Evolutionary conservation across 2,888 invertebrate genomes (phyloP), one percentile per base, ranked within the genome.

Genomic region (Andrena bucephala): DNA sequence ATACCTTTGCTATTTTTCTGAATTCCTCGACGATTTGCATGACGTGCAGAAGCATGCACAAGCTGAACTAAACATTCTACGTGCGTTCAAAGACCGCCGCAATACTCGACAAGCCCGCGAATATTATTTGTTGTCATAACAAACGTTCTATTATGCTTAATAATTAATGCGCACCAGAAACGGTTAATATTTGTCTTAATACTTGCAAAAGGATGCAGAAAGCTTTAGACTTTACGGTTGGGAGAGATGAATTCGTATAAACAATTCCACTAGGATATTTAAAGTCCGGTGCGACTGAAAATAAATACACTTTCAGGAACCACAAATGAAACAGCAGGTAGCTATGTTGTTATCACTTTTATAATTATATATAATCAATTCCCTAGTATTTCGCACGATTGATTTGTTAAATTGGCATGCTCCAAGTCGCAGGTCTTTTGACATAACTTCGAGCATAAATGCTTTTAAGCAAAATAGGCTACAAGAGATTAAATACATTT

Each of bases 61-160:
- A 63, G 71, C 78, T 83, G 83, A 78, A 77, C 60, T 62, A 86
- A 86, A 86, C 78, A 85, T 78, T 86, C 83, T 76, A 42, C 57
- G 70, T 50, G 29, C 36, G 60, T 81, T 69, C 77, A 63, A 76
- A 72, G 70, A 31, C 66, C 66, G 66, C 60, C 77, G 65, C 70
- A 72, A 81, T 71, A 71, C 71, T 48, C 20, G 24, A 36, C 74
- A 80, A 72, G 76, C 73, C 85, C 81, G 85, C 73, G 86, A 87
- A 89, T 86, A 82, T 81, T 89, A 87, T 89, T 89, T 85, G 86
- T 87, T 71, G 70, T 72, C 85, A 84, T 85, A 87, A 86, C 87
- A 85, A 76, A 81, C 80, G 70, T 74, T 42, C 74, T 31, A 65
- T 69, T 77, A 63, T 54, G 79, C 84, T 42, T 42, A 42, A 29